Evolutionary conservation across 53 echinoderm and acorn worm species (phyloP).

Genomic region (Stichopus horrens): DNA sequence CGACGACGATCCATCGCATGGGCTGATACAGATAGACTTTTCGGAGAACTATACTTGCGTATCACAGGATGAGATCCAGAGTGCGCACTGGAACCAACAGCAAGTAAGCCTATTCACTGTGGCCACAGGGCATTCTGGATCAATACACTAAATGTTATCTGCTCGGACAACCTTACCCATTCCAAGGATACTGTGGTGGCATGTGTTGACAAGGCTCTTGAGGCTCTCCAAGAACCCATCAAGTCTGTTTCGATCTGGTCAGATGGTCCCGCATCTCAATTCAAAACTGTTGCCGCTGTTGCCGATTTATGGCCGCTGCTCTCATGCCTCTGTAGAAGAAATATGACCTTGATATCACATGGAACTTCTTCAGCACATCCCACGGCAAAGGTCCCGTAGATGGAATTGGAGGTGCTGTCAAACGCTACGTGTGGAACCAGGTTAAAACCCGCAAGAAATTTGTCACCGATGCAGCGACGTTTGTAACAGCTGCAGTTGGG

Average conservation of each 20-base stretch:
- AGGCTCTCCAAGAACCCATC: conserved; percentile 11
- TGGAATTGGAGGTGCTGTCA: conserved; percentile 53
- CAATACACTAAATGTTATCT: conserved; percentile 52
- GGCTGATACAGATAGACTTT: conserved; percentile 13
- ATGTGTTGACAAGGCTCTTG: conserved; percentile 31
- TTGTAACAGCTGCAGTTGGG: conserved; percentile 17
- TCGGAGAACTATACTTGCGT: conserved; percentile 32
- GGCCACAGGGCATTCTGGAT: conserved; percentile 55
- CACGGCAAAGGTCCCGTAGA: conserved; percentile 63
- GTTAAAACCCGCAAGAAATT: conserved; percentile 19
- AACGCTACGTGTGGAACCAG: conserved; percentile 41
- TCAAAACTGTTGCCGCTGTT: no score
- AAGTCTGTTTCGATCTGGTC: conserved; percentile 54
- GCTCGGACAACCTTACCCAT: conserved; percentile 48
- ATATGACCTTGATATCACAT: conserved; percentile 47
- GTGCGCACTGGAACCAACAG: conserved; percentile 67
- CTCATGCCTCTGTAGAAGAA: conserved; percentile 27
- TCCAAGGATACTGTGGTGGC: conserved; percentile 30
- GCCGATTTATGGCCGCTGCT: conserved; percentile 53
- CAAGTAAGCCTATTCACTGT: conserved; percentile 66
- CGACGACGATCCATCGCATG: not conserved
- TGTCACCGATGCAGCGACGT: conserved; percentile 35
- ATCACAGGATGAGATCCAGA: conserved; percentile 42
- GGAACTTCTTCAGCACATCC: conserved; percentile 57
- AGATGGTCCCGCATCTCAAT: conserved; percentile 74